Percentiles rank a stretch among this genome's conserved stretches.
Conservation (phyloP, 2,888 invertebrate genomes). For the Andricus curvator region DNA sequence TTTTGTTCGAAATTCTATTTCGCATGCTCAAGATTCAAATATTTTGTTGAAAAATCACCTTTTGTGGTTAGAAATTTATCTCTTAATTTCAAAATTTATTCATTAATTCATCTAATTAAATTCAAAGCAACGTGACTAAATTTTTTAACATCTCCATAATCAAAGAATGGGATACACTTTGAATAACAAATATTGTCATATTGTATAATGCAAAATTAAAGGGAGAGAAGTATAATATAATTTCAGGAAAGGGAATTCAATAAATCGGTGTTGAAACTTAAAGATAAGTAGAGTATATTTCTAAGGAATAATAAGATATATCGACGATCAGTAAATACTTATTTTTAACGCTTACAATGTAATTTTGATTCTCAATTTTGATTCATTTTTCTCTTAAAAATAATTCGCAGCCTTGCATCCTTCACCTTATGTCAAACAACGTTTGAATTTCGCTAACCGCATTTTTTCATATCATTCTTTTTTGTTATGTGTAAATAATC, state of each 20-base stretch:
- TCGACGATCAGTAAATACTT: slow-evolving; percentile 68
- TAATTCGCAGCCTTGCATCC: slow-evolving; percentile 46
- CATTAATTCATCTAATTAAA: no score
- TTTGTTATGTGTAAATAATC: not conserved
- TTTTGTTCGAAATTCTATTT: no score
- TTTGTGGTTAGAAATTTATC: no score
- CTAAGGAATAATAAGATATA: slow-evolving; percentile 71
- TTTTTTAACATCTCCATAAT: no score
- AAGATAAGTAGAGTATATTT: slow-evolving; percentile 50
- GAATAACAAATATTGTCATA: no score
- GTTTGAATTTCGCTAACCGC: slow-evolving; percentile 22
- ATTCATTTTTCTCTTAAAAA: slow-evolving; percentile 59
- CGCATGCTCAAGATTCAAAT: no score
- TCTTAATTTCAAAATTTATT: no score
- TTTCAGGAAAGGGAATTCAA: not conserved
- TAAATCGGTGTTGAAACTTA: slow-evolving; percentile 27
- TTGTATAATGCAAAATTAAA: slow-evolving; percentile 33
- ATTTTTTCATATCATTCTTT: not conserved
- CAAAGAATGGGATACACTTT: no score
- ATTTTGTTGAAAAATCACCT: no score
- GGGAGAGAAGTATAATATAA: not conserved
- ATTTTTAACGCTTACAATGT: slow-evolving; percentile 67
- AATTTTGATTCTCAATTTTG: slow-evolving; percentile 75
- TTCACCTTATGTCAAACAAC: slow-evolving; percentile 27
- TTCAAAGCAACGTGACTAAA: no score